Evolutionary conservation across 2,797 vertebrate genomes (phyloP).

Genomic region (Lepidocolaptes lacrymiger): DNA sequence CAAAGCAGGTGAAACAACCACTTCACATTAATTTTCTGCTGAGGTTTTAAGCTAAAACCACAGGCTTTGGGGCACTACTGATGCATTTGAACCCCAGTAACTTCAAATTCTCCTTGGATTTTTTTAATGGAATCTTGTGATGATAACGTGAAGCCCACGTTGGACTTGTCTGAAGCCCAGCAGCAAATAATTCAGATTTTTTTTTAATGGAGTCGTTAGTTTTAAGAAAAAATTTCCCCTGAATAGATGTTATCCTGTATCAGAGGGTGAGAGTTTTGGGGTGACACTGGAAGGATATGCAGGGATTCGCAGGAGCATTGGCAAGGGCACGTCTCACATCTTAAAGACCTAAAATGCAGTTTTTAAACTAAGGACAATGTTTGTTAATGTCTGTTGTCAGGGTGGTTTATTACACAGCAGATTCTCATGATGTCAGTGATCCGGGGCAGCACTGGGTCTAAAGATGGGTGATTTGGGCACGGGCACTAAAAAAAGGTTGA

Average conservation of each 20-base stretch:
- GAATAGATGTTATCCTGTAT: fast-evolving
- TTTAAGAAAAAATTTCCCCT: background rate
- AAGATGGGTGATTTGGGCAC: background rate
- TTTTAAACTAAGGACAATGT: fast-evolving
- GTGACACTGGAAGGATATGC: background rate
- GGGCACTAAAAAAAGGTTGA: background rate
- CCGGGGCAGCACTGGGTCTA: fast-evolving
- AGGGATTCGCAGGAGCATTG: background rate
- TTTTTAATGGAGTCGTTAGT: background rate
- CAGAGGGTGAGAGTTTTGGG: background rate
- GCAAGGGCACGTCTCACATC: fast-evolving
- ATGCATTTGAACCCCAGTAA: fast-evolving
- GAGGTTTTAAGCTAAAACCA: background rate
- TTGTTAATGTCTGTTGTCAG: fast-evolving
- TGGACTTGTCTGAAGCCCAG: background rate
- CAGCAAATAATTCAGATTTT: background rate
- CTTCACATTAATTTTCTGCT: background rate
- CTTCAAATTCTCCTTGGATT: background rate
- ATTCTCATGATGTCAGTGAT: fast-evolving
- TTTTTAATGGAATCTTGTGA: fast-evolving
- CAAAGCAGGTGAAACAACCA: background rate
- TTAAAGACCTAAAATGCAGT: fast-evolving
- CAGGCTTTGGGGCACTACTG: background rate
- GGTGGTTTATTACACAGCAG: fast-evolving
- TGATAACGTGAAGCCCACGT: fast-evolving